Evolutionary conservation across 2,113 vertebrate genomes (phyloP), one percentile per base, ranked within the genome.

Genomic region (Morone saxatilis): DNA sequence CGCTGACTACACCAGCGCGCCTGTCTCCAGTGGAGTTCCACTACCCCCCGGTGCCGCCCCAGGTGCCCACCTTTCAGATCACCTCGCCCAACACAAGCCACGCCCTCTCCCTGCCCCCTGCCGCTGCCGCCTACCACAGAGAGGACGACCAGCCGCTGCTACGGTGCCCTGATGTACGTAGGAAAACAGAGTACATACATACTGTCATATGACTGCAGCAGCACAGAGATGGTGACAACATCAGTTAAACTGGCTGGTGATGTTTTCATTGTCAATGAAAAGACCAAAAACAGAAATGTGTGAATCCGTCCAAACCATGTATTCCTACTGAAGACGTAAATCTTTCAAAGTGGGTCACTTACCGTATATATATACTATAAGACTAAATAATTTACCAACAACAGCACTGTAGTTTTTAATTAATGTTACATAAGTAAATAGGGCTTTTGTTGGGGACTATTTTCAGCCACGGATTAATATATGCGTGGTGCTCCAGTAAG

Each of bases 51-150:
- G 91, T 98, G 92, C 94, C 97, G 6, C 93, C 97, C 13, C 97
- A 98, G 96, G 97, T 98, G 92, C 98, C 98, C 84, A 98, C 96
- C 89, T 99, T 99, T n/a, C 98, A 99, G 93, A 98, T 99, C 96
- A 98, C 98, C 40, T 98, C 98, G 0, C 97, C 97, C 53, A 97
- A 98, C 92, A 97, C 97, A 3, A 96, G 96, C 36, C 98, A 99
- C 9, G 97, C 97, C 4, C 96, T 97, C 71, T 97, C 97, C 83
- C 94, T 98, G 72, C 97, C 97, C 0, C 98, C 97, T 0, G 97
- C 97, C 0, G 97, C 97, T 7, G 96, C 96, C 76, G 93, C 95
- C 89, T 99, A 98, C 92, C 95, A 95, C 1, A 96, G 97, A 85
- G 97, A 97, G 1, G 98, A 99, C 36, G 97, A 98, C 92, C 95